Conservation (phyloP, 1,140 invertebrate species). For the Caenorhabditis brenneri region DNA sequence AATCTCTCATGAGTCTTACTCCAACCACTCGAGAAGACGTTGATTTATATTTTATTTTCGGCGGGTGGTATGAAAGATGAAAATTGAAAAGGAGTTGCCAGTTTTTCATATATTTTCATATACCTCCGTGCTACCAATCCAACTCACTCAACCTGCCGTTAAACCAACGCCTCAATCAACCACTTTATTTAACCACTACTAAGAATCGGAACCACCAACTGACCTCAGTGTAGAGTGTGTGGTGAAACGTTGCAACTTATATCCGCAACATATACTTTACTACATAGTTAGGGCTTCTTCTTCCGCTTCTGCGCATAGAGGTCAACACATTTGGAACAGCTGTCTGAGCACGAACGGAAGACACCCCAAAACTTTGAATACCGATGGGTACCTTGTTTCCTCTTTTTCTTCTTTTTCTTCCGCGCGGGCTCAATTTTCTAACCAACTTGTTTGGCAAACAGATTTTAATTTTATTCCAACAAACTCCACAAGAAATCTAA, state of each 20-base stretch:
- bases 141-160: not conserved
- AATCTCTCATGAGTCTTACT: not conserved
- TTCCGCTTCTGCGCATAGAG: constrained; percentile 23
- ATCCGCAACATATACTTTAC: constrained; percentile 43
- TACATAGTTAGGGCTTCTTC: constrained; percentile 37
- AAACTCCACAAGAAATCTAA: not conserved
- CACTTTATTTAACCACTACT: constrained; percentile 35
- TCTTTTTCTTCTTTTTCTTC: not conserved
- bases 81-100: not conserved
- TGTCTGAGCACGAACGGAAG: constrained; percentile 1
- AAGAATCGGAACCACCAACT: constrained; percentile 23
- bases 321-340: constrained; percentile 38
- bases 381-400: not conserved
- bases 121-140: not conserved
- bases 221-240: not conserved
- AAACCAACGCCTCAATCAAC: not conserved
- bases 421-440: not conserved
- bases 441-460: not conserved
- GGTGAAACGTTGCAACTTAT: constrained; percentile 40
- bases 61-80: not conserved
- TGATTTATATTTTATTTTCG: constrained; percentile 25
- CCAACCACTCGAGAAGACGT: not conserved
- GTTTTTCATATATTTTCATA: not conserved
- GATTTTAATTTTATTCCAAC: not conserved
- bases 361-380: not conserved